These are phyloP conservation scores for Catharus ustulatus DNA, from an alignment of 2,797 vertebrate genomes.

Conservation along the genomic window DNA sequence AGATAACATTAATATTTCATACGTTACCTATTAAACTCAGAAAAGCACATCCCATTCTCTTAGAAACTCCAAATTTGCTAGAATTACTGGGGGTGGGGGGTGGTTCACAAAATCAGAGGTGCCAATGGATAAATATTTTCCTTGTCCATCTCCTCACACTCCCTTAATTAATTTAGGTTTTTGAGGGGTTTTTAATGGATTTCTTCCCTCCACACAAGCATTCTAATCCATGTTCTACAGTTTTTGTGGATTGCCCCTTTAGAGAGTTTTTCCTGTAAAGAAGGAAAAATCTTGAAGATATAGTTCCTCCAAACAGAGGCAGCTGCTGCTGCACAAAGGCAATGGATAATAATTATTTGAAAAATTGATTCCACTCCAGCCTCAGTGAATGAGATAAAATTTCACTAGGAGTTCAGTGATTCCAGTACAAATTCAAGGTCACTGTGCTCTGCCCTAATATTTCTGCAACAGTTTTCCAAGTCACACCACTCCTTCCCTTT, in stretches of 20 bases:
- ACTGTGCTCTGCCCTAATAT: neutral
- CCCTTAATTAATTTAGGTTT: neutral
- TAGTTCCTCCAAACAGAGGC: neutral
- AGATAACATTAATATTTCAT: neutral
- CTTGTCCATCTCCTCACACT: neutral
- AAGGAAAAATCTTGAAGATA: neutral
- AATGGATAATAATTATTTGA: neutral
- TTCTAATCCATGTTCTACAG: neutral
- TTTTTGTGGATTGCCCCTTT: neutral
- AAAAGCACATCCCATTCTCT: neutral
- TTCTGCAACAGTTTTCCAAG: neutral
- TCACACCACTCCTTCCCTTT: constrained; percentile 7
- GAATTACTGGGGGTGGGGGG: neutral
- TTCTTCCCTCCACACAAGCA: neutral
- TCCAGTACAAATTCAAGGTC: neutral
- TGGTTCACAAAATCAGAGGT: neutral
- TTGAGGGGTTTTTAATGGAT: neutral
- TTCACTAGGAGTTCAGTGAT: neutral
- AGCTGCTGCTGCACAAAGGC: neutral
- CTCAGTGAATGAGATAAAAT: neutral
- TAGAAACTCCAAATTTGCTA: neutral
- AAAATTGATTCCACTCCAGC: neutral
- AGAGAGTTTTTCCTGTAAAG: neutral
- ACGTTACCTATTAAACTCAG: neutral
- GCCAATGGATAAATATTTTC: neutral